Percentiles rank a stretch among this genome's conserved stretches.
Evolutionary conservation across 2,797 vertebrate genomes (phyloP).

Genomic region (Myripristis murdjan): DNA sequence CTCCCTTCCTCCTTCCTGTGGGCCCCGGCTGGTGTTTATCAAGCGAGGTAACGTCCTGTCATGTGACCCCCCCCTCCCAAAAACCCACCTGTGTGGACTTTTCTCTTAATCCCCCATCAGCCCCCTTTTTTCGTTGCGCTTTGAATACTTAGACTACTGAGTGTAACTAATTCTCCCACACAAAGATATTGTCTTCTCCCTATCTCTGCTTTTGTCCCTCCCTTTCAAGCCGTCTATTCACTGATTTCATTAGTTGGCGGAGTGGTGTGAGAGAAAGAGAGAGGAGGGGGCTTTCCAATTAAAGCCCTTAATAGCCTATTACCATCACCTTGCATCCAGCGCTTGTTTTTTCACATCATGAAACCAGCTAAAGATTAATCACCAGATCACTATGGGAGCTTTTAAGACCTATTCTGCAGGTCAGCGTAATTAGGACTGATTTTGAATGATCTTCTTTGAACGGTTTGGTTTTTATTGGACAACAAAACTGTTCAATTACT

Average conservation of each 20-base stretch:
- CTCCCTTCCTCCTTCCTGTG: slow-evolving; percentile 83
- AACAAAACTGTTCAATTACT: not conserved
- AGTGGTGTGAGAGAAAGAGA: slow-evolving; percentile 60
- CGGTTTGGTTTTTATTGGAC: not conserved
- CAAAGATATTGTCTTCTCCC: slow-evolving; percentile 86
- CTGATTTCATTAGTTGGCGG: slow-evolving; percentile 80
- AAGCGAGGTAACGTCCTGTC: slow-evolving; percentile 86
- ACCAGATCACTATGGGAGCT: slow-evolving; percentile 38
- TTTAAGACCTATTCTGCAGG: slow-evolving; percentile 44
- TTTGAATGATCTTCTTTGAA: slow-evolving; percentile 14
- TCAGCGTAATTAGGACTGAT: slow-evolving; percentile 48
- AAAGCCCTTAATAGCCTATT: slow-evolving; percentile 84
- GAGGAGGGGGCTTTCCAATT: slow-evolving; percentile 67
- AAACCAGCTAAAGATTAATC: slow-evolving; percentile 62
- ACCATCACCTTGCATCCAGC: slow-evolving; percentile 77
- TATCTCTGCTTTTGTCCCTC: slow-evolving; percentile 83
- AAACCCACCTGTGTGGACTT: slow-evolving; percentile 88
- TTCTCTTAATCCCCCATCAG: slow-evolving; percentile 82
- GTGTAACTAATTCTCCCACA: slow-evolving; percentile 91
- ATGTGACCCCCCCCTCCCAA: slow-evolving; percentile 79
- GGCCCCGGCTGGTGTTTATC: slow-evolving; percentile 80
- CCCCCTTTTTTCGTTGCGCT: slow-evolving; percentile 66
- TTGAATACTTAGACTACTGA: slow-evolving; percentile 87
- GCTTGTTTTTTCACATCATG: slow-evolving; percentile 59
- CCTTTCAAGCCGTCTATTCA: slow-evolving; percentile 81